Evolutionary conservation across 2,888 invertebrate genomes (phyloP), one percentile per base, ranked within the genome.

Genomic region (Drosophila longiperda): DNA sequence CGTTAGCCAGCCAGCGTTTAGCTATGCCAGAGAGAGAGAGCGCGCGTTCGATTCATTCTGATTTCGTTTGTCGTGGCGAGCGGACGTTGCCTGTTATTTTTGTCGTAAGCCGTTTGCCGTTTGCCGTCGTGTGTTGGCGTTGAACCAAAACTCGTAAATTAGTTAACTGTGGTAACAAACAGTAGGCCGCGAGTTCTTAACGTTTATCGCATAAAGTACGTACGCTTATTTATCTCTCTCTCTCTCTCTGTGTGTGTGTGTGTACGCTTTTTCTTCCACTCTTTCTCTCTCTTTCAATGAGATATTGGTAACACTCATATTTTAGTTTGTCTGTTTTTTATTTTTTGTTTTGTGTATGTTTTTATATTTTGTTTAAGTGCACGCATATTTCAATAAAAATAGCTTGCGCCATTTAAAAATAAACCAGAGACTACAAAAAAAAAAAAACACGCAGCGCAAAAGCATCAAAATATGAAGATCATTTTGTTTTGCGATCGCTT

Each of bases 231-330:
- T 79, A 70, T 66, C 33, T 67, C 54, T 20, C 52, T 67, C 38
- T 70, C 26, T 53, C 38, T 49, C 49, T 53, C 38, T 49, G 48
- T 49, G 48, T 63, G 69, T 71, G 42, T 57, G 71, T 70, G 75
- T 66, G 70, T 33, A 45, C 45, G 45, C 29, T 32, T 32, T 26
- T 54, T 33, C 20, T 33, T 17, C 26, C 38, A 32, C 50, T 32
- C 58, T 83, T 72, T 48, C 34, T 63, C 32, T 17, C 40, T 40
- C 72, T 73, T 52, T 72, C 68, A 75, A 62, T 72, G 26, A 59
- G 54, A 62, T 66, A 78, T 83, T 83, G 83, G 83, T 83, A 82
- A 84, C 80, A 75, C 73, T 66, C 53, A 53, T 48, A 9, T 34
- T 54, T 65, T 53, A 58, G 40, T 59, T 23, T 45, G 50, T 29